Evolutionary conservation across 2,113 vertebrate species (phyloP).

Genomic region (Upupa epops): DNA sequence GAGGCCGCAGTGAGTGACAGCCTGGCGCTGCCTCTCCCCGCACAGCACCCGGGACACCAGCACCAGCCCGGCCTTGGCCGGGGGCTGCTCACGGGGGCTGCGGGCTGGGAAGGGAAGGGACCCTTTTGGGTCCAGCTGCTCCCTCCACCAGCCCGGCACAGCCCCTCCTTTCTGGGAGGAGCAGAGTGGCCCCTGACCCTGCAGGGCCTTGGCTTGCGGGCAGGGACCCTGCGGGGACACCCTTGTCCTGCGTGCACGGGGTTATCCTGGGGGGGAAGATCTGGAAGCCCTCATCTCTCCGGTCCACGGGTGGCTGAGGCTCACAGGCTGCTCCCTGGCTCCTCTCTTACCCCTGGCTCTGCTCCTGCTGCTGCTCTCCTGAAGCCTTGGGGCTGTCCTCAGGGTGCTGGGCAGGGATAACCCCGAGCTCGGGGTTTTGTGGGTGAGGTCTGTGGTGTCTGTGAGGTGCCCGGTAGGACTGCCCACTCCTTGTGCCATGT

Average conservation of each 20-base stretch:
- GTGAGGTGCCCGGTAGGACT: neutral
- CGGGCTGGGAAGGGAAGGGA: neutral
- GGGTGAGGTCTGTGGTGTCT: neutral
- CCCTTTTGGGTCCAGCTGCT: neutral
- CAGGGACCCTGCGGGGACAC: rapidly evolving
- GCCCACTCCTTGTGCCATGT: neutral
- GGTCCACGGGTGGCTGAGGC: no score
- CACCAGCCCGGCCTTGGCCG: neutral
- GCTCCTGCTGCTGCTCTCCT: neutral
- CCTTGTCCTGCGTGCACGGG: rapidly evolving
- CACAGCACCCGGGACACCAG: rapidly evolving
- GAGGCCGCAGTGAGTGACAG: neutral
- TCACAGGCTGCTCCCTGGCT: neutral
- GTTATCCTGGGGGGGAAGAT: neutral
- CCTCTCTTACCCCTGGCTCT: neutral
- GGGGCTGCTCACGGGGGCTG: neutral
- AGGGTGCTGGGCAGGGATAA: neutral
- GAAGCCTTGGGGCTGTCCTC: neutral
- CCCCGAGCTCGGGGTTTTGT: rapidly evolving
- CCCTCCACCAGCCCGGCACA: rapidly evolving
- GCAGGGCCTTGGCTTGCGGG: neutral
- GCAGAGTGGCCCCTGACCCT: neutral
- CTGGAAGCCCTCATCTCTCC: neutral
- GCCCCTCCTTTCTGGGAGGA: neutral
- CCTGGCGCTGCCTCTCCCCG: neutral